Percentiles rank a stretch among this genome's conserved stretches.
phyloP scores from a whole-genome alignment of 2,888 invertebrate species.

The Acleris literana region DNA sequence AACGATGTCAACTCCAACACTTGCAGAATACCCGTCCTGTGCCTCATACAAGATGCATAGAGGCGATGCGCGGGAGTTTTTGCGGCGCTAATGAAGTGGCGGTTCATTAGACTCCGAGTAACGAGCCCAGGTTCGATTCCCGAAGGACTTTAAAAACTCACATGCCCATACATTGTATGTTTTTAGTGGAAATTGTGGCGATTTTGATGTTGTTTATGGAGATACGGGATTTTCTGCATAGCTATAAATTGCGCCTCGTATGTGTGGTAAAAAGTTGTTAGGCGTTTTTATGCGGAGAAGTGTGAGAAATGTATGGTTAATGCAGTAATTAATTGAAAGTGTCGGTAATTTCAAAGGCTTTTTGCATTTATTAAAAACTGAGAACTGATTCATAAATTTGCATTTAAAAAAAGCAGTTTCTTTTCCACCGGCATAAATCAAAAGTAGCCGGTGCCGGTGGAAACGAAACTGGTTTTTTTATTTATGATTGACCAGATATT shows the following conservation, averaged over 20 bases:
- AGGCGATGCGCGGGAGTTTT: constrained; percentile 59
- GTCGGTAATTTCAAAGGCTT: too few species aligned
- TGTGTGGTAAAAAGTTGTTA: constrained; percentile 23
- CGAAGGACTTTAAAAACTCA: constrained; percentile 42
- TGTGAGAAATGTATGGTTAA: constrained; percentile 13
- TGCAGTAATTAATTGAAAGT: constrained; percentile 14
- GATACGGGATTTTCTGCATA: constrained; percentile 28
- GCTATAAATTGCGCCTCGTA: constrained; percentile 10
- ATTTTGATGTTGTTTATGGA: constrained; percentile 30
- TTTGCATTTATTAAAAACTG: too few species aligned
- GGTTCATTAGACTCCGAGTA: constrained; percentile 63
- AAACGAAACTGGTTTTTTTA: too few species aligned
- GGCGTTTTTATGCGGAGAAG: not conserved
- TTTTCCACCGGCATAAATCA: too few species aligned
- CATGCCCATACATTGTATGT: constrained; percentile 42
- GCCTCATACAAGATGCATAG: constrained; percentile 81
- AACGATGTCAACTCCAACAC: not conserved
- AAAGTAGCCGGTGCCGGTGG: too few species aligned
- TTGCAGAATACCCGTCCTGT: constrained; percentile 57
- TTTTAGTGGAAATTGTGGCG: constrained; percentile 29
- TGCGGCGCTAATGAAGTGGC: constrained; percentile 71
- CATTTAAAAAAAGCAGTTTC: too few species aligned
- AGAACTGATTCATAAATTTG: too few species aligned
- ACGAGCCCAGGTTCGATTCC: constrained; percentile 55
- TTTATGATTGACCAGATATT: too few species aligned